phyloP scores from a whole-genome alignment of 2,797 vertebrate species.

The Spea hammondii region DNA sequence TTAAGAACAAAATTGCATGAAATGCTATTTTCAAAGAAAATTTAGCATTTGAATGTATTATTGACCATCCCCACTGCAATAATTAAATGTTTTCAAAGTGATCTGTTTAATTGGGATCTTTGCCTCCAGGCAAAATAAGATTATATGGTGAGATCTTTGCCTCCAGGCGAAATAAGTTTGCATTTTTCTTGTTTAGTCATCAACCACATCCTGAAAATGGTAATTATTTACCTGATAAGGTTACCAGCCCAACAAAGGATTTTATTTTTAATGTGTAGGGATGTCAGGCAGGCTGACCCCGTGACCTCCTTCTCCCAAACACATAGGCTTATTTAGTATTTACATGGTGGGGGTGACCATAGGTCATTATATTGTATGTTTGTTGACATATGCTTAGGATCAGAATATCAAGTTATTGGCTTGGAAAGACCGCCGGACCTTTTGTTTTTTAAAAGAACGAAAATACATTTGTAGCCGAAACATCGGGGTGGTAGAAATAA shows the following conservation, averaged over 20 bases:
- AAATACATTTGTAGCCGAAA: no score
- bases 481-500: no score
- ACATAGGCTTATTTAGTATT: background rate
- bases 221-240: constrained; percentile 15
- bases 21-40: no score
- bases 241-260: constrained; percentile 8
- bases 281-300: constrained; percentile 3
- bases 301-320: background rate
- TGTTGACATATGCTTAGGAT: no score
- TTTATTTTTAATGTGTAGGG: background rate
- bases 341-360: background rate
- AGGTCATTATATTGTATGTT: background rate
- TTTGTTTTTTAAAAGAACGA: no score
- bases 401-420: no score
- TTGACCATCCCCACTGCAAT: background rate
- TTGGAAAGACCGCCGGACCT: no score
- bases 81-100: background rate
- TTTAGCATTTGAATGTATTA: no score
- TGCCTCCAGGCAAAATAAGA: background rate
- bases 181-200: constrained; percentile 22
- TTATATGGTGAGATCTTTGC: background rate
- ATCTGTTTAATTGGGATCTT: background rate
- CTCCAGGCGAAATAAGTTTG: constrained; percentile 4
- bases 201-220: constrained; percentile 15
- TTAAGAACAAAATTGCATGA: no score